Evolutionary conservation across 2,888 invertebrate species (phyloP).

Genomic region (Ophion ellenae): DNA sequence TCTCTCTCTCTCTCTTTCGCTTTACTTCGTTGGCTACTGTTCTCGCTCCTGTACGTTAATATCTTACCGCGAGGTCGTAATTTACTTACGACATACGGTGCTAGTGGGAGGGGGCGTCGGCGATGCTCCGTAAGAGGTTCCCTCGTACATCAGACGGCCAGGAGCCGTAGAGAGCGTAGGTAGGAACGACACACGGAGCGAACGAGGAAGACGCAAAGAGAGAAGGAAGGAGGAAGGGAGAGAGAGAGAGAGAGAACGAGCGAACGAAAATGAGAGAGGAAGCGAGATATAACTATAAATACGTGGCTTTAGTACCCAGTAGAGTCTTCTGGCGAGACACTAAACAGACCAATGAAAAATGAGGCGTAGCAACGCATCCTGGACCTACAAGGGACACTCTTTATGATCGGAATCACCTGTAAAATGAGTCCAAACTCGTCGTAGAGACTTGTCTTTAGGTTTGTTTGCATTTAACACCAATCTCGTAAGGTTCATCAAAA

Average conservation of each 20-base stretch:
- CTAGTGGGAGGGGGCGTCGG: constrained; percentile 9
- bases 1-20: constrained; percentile 21
- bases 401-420: constrained; percentile 25
- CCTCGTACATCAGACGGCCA: constrained; percentile 39
- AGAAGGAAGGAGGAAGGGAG: not conserved
- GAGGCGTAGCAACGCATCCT: constrained; percentile 14
- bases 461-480: too few relatives aligned
- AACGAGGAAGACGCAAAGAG: constrained; percentile 17
- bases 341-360: constrained; percentile 22
- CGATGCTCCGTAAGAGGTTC: constrained; percentile 47
- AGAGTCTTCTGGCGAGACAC: not conserved
- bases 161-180: constrained; percentile 37
- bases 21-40: constrained; percentile 25
- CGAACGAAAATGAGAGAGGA: too few relatives aligned
- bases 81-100: constrained; percentile 53
- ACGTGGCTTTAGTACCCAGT: constrained; percentile 11
- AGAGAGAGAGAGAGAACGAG: too few relatives aligned
- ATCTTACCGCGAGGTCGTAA: constrained; percentile 59
- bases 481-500: too few relatives aligned
- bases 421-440: not conserved
- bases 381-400: not conserved
- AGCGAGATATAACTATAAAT: not conserved
- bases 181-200: constrained; percentile 23
- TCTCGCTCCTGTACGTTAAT: constrained; percentile 57
- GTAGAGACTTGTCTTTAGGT: too few relatives aligned